Evolutionary conservation across 1,140 invertebrate genomes (phyloP), one percentile per base, ranked within the genome.

Genomic region (Diuraphis noxia): DNA sequence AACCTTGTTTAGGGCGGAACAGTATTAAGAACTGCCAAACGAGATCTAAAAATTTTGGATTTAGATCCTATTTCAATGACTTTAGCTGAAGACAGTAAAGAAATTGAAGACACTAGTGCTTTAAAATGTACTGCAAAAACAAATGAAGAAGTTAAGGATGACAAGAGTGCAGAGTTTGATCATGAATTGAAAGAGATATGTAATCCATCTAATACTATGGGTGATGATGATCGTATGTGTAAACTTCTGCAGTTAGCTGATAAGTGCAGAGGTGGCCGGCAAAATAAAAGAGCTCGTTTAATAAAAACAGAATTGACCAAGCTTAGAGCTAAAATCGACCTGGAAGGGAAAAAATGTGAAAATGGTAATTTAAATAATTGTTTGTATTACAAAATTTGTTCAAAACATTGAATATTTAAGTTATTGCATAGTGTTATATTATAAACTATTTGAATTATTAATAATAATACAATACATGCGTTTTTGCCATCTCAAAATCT

Each of bases 1-100:
- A n/a, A 38, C 46, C 36, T 46, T 86, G 92, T 93, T 81, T 92
- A 95, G 94, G 97, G 97, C 84, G 95, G 95, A 41, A 94, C 95
- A 0, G 94, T 98, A 25, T 96, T 99, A 93, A 95, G 96, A 38
- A 95, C 97, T 93, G 96, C 96, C 9, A 95, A 96, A 8, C 96
- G 96, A 93, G 96, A 97, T 92, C 94, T 97, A 9, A 96, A 97
- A 92, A 94, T 95, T 23, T 95, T 96, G 49, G 97, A 96, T 13
- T 95, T 94, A 93, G 95, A 95, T 93, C 92, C 92, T 63, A 93
- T 63, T n/a, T 84, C 91, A 34, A 79, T 92, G 46, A 43, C 91
- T 13, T 49, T 92, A 88, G 13, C 63, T 82, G 86, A 86, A 87
- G n/a, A 91, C 92, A 46, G 92, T 93, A 86, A 92, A 91, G 92